Evolutionary conservation across 37 sponge, comb jelly and placozoan genomes (phyloP), one percentile per base, ranked within the genome.

Genomic region (Aphrocallistes beatrix): DNA sequence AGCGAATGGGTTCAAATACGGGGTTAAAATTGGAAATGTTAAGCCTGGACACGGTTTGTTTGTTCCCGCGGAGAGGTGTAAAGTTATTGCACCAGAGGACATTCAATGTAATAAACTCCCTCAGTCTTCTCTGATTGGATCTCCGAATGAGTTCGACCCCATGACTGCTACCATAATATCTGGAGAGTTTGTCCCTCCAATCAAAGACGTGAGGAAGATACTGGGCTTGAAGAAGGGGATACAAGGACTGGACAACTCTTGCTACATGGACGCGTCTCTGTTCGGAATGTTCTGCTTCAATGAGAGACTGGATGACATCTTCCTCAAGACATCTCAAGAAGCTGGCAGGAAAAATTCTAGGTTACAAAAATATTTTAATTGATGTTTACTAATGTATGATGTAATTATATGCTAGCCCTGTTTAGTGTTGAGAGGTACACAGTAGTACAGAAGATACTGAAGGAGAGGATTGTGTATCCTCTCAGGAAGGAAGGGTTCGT

Each of bases 201-300:
- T 60, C n/a, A 60, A 60, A 13, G 25, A 60, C 75, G 75, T 60
- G 75, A 60, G n/a, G 21, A 30, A 60, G 10, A 60, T 60, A 25
- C 10, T 60, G 1, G 89, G 89, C 9, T n/a, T 50, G 0, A 84
- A 37, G 38, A 85, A 82, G 51, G 98, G 98, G 9, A 97, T 97
- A 37, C 98, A 97, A 49, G 98, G 98, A 6, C 91, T 93, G 51
- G 91, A 93, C 75, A 97, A 97, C 89, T 97, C 98, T 45, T 97
- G 98, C 90, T 97, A 97, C 69, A 88, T 97, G 51, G 98, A 97
- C 88, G 87, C 98, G n/a, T 94, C 98, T 51, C 83, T 97, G 40
- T 97, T 93, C 88, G 94, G 89, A 17, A 88, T 97, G 90, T 97
- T 94, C 89, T 92, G 90, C 50, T 83, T 91, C 28, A 92, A 81